Evolutionary conservation across 2,113 vertebrate species (phyloP).

Genomic region (Clarias magur): DNA sequence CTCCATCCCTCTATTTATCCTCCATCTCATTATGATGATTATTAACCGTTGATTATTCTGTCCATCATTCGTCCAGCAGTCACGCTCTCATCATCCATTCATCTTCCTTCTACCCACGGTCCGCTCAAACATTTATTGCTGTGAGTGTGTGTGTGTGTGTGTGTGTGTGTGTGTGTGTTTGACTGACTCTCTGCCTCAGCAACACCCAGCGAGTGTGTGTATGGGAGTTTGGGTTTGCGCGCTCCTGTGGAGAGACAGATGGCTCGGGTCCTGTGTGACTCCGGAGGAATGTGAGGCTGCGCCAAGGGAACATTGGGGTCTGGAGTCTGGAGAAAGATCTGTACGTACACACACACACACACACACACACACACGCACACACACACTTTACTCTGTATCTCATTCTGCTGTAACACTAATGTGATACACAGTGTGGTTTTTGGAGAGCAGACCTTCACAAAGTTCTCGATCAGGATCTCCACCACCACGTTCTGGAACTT

Average conservation of each 20-base stretch:
- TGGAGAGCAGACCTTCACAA: constrained; percentile 79
- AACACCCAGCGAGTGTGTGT: constrained; percentile 82
- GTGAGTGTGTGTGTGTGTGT: background rate
- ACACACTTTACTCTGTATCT: background rate
- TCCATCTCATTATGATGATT: background rate
- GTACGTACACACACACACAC: background rate
- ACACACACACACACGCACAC: constrained; percentile 8
- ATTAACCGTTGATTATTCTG: no score
- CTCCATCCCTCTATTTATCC: background rate
- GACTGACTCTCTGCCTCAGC: constrained; percentile 93
- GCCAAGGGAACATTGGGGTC: constrained; percentile 87
- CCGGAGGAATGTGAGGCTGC: constrained; percentile 76
- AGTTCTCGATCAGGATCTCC: constrained; percentile 96
- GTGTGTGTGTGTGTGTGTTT: background rate
- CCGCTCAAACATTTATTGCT: background rate
- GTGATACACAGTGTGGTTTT: background rate
- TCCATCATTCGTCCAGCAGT: no score
- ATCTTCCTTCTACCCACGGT: background rate
- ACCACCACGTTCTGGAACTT: constrained; percentile 99
- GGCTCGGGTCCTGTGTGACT: constrained; percentile 83
- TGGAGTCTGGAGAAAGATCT: constrained; percentile 91
- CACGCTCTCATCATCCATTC: background rate
- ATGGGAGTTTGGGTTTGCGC: constrained; percentile 82
- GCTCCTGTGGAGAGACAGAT: constrained; percentile 91
- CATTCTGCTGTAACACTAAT: background rate